Conservation (phyloP, 2,113 vertebrate genomes). For the Pedetes capensis region DNA sequence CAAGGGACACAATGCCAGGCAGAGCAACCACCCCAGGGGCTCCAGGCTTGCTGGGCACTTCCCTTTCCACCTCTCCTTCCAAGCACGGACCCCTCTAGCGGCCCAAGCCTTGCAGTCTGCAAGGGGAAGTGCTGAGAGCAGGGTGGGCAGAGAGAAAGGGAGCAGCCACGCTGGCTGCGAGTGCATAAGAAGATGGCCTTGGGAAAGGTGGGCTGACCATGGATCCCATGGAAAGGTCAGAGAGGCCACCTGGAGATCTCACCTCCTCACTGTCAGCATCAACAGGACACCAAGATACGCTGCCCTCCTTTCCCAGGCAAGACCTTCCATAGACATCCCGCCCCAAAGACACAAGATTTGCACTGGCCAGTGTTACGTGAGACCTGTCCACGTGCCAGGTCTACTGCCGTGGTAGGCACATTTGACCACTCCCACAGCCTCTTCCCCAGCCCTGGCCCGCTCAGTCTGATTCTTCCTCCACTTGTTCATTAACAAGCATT, state of each 20-base stretch:
- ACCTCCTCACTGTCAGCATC: not conserved
- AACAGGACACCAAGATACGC: not conserved
- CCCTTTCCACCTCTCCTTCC: no score
- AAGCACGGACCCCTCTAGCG: no score
- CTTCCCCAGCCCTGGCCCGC: not conserved
- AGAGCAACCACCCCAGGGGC: not conserved
- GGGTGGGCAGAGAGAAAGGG: not conserved
- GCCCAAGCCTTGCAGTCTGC: no score
- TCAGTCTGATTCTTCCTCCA: not conserved
- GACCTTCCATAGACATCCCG: not conserved
- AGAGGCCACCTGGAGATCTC: not conserved
- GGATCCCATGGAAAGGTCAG: not conserved
- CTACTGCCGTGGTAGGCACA: accelerated
- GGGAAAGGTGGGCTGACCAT: not conserved
- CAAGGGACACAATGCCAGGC: not conserved
- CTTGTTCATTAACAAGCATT: not conserved
- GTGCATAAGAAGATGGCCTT: not conserved
- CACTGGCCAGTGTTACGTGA: not conserved
- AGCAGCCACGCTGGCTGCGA: not conserved
- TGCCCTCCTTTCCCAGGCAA: no score
- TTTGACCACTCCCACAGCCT: not conserved
- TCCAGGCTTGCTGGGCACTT: not conserved
- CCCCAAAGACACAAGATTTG: not conserved
- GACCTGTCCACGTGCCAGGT: not conserved
- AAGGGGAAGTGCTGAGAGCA: not conserved